Percentiles rank a stretch among this genome's conserved stretches.
Evolutionary conservation across 2,113 vertebrate genomes (phyloP).

Genomic region (Myocastor coypus): DNA sequence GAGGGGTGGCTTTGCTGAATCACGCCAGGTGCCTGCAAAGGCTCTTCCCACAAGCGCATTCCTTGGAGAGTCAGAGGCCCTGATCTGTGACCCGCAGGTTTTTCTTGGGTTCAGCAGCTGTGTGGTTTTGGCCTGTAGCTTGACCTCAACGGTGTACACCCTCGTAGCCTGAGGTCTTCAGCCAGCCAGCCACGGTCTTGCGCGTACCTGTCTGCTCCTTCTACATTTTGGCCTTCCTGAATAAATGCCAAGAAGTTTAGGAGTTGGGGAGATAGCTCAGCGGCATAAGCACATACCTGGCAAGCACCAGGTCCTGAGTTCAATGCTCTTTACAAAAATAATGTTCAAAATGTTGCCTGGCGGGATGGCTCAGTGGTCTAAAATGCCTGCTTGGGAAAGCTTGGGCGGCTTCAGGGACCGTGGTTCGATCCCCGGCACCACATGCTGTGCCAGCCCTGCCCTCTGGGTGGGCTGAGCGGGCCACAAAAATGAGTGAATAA

Average conservation of each 20-base stretch:
- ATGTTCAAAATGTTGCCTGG: conserved; percentile 3
- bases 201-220: not conserved
- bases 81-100: conserved; percentile 29
- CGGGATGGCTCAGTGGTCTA: no score
- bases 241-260: not conserved
- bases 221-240: conserved; percentile 42
- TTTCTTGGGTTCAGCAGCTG: conserved; percentile 19
- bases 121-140: conserved; percentile 2
- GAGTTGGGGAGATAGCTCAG: no score
- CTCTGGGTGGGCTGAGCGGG: no score
- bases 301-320: no score
- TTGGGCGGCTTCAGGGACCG: no score
- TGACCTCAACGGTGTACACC: not conserved
- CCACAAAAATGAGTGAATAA: no score
- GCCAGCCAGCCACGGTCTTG: not conserved
- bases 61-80: not conserved
- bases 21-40: not conserved
- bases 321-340: no score
- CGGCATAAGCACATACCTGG: no score
- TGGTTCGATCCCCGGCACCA: no score
- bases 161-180: not conserved
- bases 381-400: no score
- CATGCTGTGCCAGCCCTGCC: no score
- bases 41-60: conserved; percentile 5
- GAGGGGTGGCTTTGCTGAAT: conserved; percentile 20